These are phyloP conservation scores for Dynastes tityus DNA, from an alignment of 2,888 invertebrate genomes.

Conservation along the genomic window DNA sequence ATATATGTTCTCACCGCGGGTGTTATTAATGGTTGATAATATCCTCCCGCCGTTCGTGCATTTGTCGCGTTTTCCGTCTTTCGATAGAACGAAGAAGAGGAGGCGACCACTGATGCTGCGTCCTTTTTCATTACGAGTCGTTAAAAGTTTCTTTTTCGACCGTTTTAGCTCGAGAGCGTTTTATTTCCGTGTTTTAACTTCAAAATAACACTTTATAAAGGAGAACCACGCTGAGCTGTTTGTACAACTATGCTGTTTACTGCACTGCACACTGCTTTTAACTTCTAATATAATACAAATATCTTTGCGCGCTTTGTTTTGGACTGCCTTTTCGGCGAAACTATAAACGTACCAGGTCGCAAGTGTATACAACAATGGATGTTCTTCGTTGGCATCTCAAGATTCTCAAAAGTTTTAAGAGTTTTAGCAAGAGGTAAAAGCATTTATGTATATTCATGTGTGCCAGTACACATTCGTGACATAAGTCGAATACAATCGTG, in stretches of 20 bases:
- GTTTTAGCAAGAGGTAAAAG: neutral
- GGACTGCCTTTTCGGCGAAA: slow-evolving; percentile 5
- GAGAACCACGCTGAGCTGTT: slow-evolving; percentile 49
- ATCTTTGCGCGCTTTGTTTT: slow-evolving; percentile 18
- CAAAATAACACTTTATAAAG: slow-evolving; percentile 58
- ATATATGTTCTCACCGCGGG: slow-evolving; percentile 33
- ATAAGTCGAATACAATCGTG: too few relatives aligned
- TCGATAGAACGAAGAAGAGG: slow-evolving; percentile 1
- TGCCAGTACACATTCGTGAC: neutral
- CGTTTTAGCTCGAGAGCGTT: slow-evolving; percentile 56
- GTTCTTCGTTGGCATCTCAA: slow-evolving; percentile 1
- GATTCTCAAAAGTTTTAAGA: slow-evolving; percentile 2
- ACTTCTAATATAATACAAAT: slow-evolving; percentile 42
- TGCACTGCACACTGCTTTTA: slow-evolving; percentile 27
- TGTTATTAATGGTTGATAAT: slow-evolving; percentile 35
- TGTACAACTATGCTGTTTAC: slow-evolving; percentile 35
- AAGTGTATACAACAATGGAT: neutral
- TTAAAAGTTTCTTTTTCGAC: slow-evolving; percentile 61
- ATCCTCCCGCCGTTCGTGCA: slow-evolving; percentile 22
- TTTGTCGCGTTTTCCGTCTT: slow-evolving; percentile 33
- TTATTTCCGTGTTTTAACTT: slow-evolving; percentile 60
- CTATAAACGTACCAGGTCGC: slow-evolving; percentile 16
- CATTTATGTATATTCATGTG: neutral
- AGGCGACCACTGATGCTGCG: slow-evolving; percentile 53
- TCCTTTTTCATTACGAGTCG: slow-evolving; percentile 61